Percentiles rank a stretch among this genome's conserved stretches.
These are phyloP conservation scores for Ceratotherium simum DNA, from an alignment of 2,113 vertebrate species.

Conservation along the genomic window DNA sequence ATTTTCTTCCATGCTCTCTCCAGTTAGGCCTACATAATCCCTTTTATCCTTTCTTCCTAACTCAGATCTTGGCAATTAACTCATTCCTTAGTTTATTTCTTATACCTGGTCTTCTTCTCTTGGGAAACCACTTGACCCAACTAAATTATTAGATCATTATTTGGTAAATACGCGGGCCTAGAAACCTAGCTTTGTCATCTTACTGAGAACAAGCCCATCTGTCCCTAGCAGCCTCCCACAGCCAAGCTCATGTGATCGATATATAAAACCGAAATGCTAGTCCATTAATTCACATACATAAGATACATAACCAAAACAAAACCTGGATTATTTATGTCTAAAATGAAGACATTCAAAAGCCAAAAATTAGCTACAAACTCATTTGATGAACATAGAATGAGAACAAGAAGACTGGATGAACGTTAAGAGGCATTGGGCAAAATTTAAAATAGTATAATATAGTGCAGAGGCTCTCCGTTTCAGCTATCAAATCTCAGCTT, in stretches of 20 bases:
- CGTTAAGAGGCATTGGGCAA: background rate
- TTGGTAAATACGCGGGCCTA: background rate
- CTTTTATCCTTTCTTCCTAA: background rate
- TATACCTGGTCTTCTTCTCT: background rate
- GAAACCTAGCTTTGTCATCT: background rate
- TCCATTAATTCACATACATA: background rate
- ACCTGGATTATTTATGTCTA: background rate
- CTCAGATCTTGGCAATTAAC: background rate
- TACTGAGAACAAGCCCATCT: background rate
- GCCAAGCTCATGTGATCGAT: background rate
- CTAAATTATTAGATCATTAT: background rate
- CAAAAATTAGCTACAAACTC: background rate
- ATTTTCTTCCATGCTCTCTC: background rate
- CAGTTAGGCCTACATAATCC: background rate
- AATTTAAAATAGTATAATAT: background rate
- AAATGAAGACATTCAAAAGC: background rate
- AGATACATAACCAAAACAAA: background rate
- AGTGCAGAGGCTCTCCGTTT: background rate
- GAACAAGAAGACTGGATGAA: background rate
- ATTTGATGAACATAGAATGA: background rate
- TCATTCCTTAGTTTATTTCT: background rate
- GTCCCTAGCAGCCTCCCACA: background rate
- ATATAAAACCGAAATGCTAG: background rate
- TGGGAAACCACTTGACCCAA: background rate
- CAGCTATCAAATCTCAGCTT: background rate